phyloP scores from a whole-genome alignment of 2,113 vertebrate species.

The Porphyrio hochstetteri region DNA sequence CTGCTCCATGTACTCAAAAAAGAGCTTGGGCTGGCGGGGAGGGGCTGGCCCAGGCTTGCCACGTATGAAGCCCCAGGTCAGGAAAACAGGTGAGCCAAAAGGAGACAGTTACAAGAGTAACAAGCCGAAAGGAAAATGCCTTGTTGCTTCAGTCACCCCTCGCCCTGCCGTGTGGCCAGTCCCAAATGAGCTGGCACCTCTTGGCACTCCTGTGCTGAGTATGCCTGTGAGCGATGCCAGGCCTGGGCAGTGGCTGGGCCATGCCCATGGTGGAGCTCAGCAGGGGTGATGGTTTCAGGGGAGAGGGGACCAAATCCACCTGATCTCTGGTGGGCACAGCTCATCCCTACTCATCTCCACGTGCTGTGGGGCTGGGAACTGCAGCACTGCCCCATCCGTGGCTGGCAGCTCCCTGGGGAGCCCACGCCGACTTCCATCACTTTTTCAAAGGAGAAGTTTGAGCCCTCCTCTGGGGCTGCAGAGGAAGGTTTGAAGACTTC shows the following conservation, averaged over 20 bases:
- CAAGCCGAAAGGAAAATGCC: background rate
- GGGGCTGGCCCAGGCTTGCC: rapidly evolving
- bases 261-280: rapidly evolving
- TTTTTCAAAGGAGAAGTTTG: background rate
- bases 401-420: background rate
- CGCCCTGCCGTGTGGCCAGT: rapidly evolving
- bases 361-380: rapidly evolving
- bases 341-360: rapidly evolving
- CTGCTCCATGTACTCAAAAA: background rate
- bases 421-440: rapidly evolving
- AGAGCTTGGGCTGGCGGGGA: background rate
- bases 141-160: background rate
- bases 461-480: background rate
- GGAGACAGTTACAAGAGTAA: background rate
- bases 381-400: rapidly evolving
- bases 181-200: background rate
- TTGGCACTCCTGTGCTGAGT: background rate
- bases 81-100: background rate
- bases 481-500: background rate
- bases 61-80: background rate
- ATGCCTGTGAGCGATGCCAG: rapidly evolving
- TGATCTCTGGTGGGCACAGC: background rate
- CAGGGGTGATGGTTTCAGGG: rapidly evolving
- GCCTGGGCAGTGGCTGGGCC: background rate
- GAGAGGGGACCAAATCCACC: background rate